Evolutionary conservation across 2,113 vertebrate genomes (phyloP), one percentile per base, ranked within the genome.

Genomic region (Hippoglossus stenolepis): DNA sequence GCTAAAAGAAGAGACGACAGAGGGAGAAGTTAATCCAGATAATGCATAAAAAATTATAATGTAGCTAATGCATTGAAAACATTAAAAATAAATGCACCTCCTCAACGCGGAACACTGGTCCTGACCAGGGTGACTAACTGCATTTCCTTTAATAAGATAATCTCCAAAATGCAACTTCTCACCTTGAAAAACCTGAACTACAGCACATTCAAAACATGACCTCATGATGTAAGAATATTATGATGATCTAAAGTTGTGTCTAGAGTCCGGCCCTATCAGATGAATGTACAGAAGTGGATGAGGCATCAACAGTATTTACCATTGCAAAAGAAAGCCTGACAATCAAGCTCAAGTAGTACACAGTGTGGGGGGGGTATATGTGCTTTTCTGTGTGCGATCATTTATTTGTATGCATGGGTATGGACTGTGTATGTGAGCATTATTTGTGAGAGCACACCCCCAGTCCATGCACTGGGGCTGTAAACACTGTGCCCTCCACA

Each of bases 401-500:
- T 63, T 61, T 63, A 45, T 47, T 65, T 76, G 65, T 28, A 23
- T 47, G 26, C 2, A 15, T 83, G 57, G 66, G 71, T 73, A 66
- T 71, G 31, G 17, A 14, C 71, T 74, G 43, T 49, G 73, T 73
- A 72, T 28, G 40, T 57, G 64, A 77, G 54, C 67, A 53, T 49
- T 63, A 61, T 65, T 68, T 61, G 56, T 24, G 31, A 65, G 64
- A 2, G 35, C 57, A 43, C 51, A 58, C 58, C 38, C 54, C 70
- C 58, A 18, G 12, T 35, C 62, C 65, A 20, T 56, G 65, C 65
- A 17, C 62, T 2, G 2, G 38, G 40, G 61, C 63, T 31, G 61
- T 75, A 80, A 86, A 88, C 83, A 73, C 7, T 11, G 38, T 38
- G 21, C 83, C 76, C 71, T 81, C 68, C 64, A 17, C 85, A 71